A percentile compares a stretch with the other conserved stretches of the same genome.
These are phyloP conservation scores for Urocyon cinereoargenteus DNA, from an alignment of 2,797 vertebrate genomes.

Conservation along the genomic window DNA sequence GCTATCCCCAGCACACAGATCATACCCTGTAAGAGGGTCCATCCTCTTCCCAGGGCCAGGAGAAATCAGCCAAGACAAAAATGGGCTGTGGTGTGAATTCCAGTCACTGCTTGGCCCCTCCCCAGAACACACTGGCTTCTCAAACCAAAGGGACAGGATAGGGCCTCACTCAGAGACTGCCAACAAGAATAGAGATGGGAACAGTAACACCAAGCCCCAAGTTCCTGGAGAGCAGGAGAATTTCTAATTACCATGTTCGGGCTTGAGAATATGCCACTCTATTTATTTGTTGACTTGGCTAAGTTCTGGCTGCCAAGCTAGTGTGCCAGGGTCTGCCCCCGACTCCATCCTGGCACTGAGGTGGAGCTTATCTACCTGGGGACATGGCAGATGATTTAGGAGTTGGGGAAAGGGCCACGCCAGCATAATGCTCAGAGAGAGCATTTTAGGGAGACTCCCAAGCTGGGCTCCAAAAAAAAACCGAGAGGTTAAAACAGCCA, in stretches of 20 bases:
- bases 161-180: slow-evolving; percentile 36
- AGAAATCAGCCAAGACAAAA: background rate
- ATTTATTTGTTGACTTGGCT: slow-evolving; percentile 66
- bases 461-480: background rate
- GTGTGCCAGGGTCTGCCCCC: slow-evolving; percentile 45
- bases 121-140: slow-evolving; percentile 7
- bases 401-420: background rate
- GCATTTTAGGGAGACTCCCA: slow-evolving; percentile 33
- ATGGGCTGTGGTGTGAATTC: background rate
- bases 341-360: background rate
- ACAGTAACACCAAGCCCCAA: background rate
- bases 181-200: slow-evolving; percentile 17
- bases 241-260: slow-evolving; percentile 65
- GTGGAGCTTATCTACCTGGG: background rate
- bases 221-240: slow-evolving; percentile 75
- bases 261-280: background rate
- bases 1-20: background rate
- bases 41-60: background rate
- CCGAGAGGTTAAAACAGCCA: background rate
- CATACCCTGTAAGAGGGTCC: background rate
- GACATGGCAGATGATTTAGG: background rate
- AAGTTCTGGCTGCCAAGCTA: slow-evolving; percentile 35
- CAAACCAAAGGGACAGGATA: background rate
- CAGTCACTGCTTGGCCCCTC: background rate
- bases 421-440: slow-evolving; percentile 22